phyloP scores from a whole-genome alignment of 2,888 invertebrate species.

The Sceliomorpha sp. region DNA sequence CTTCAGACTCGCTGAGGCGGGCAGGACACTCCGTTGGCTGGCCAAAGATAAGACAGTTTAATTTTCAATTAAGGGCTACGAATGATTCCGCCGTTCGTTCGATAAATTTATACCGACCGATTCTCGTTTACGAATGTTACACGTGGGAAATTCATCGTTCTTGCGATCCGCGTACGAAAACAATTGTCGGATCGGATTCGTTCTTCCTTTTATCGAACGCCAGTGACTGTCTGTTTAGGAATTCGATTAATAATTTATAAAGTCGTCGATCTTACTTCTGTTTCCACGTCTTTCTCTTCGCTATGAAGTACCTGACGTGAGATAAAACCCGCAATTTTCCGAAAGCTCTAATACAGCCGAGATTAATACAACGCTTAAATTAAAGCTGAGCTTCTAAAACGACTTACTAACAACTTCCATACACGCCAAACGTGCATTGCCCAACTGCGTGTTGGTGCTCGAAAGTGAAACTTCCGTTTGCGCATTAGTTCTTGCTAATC shows the following conservation, averaged over 20 bases:
- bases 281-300: too few relatives aligned
- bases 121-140: conserved; percentile 10
- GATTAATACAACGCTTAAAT: conserved; percentile 77
- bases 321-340: conserved; percentile 37
- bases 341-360: conserved; percentile 39
- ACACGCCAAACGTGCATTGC: conserved; percentile 50
- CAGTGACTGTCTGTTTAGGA: too few relatives aligned
- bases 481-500: conserved; percentile 75
- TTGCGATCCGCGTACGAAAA: background rate
- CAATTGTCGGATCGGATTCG: too few relatives aligned
- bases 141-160: background rate
- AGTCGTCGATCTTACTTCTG: too few relatives aligned
- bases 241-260: too few relatives aligned
- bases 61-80: conserved; percentile 73
- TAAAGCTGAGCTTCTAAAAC: conserved; percentile 75
- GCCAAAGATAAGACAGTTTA: conserved; percentile 75
- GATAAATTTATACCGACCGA: conserved; percentile 26
- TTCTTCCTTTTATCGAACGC: too few relatives aligned
- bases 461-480: conserved; percentile 78
- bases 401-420: conserved; percentile 72
- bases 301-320: too few relatives aligned
- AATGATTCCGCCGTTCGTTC: conserved; percentile 20
- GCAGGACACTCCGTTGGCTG: conserved; percentile 56
- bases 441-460: conserved; percentile 67
- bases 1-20: conserved; percentile 42